Conservation (phyloP, 2,888 invertebrate genomes). For the Cataglyphis rosenhaueri region DNA sequence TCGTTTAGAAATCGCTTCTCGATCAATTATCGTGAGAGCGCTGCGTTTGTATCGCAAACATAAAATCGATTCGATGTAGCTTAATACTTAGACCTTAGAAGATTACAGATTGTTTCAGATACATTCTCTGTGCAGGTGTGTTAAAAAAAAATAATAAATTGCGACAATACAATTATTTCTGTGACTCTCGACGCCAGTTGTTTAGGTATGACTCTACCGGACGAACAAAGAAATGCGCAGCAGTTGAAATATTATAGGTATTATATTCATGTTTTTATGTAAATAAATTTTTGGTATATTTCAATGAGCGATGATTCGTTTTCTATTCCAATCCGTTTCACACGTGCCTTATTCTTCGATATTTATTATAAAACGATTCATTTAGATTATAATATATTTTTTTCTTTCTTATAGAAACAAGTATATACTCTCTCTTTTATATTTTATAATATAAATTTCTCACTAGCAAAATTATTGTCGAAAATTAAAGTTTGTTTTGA, state of each 20-base stretch:
- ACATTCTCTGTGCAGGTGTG: slow-evolving; percentile 64
- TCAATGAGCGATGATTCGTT: slow-evolving; percentile 72
- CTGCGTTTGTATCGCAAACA: slow-evolving; percentile 64
- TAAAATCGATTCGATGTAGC: slow-evolving; percentile 66
- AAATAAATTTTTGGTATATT: slow-evolving; percentile 85
- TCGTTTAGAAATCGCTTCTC: slow-evolving; percentile 29
- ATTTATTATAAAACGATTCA: background rate
- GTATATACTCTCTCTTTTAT: background rate
- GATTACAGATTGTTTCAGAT: slow-evolving; percentile 65
- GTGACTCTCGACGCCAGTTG: slow-evolving; percentile 73
- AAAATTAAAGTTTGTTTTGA: background rate
- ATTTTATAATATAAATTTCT: background rate
- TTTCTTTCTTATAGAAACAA: background rate
- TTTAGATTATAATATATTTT: background rate
- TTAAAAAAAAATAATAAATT: slow-evolving; percentile 67
- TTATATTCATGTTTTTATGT: slow-evolving; percentile 84
- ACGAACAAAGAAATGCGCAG: slow-evolving; percentile 76
- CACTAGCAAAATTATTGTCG: background rate
- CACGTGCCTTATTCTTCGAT: background rate
- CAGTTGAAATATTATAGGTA: slow-evolving; percentile 82
- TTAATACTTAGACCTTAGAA: slow-evolving; percentile 66
- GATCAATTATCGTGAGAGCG: slow-evolving; percentile 49
- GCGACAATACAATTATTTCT: slow-evolving; percentile 79
- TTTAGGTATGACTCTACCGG: slow-evolving; percentile 70
- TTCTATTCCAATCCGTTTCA: background rate